Evolutionary conservation across 1,140 invertebrate genomes (phyloP), one percentile per base, ranked within the genome.

Genomic region (Habropoda laboriosa): DNA sequence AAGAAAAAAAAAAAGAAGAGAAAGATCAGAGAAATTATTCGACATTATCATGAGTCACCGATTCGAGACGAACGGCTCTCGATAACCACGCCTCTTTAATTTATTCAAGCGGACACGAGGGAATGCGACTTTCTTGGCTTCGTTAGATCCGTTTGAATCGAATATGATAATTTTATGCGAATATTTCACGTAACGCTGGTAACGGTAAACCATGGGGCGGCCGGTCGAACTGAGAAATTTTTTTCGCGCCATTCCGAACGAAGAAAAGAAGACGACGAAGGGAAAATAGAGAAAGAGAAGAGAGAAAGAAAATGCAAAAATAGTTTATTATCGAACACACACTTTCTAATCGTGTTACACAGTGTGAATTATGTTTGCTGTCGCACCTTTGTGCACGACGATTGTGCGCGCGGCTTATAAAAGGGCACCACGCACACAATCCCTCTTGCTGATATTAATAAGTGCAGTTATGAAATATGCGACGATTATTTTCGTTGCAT

Each of bases 161-260:
- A 64, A 74, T 74, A 64, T 66, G 72, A 75, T 75, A 75, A 75
- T 66, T 75, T 42, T 66, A 75, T 66, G 72, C 60, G 45, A 42
- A 32, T 53, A 42, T 16, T 55, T 42, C 72, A 32, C 72, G 72
- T 66, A 75, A 75, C 60, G 47, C 35, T 21, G 30, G 45, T 64
- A 75, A 35, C 47, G 18, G 10, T 38, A 10, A 53, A 40, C 38
- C 32, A 7, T 24, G 27, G 16, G 6, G n/a, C n/a, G n/a, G n/a
- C n/a, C n/a, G 18, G 51, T n/a, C 27, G 5, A n/a, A 35, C 5
- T 12, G 40, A 10, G 21, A 30, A 42, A 27, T 61, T 73, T 49
- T n/a, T 38, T 63, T 21, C n/a, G 3, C 30, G 21, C 27, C 3
- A n/a, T n/a, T n/a, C n/a, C n/a, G n/a, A n/a, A n/a, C n/a, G 13